Conservation (phyloP, 2,888 invertebrate genomes). For the Allacma fusca region DNA sequence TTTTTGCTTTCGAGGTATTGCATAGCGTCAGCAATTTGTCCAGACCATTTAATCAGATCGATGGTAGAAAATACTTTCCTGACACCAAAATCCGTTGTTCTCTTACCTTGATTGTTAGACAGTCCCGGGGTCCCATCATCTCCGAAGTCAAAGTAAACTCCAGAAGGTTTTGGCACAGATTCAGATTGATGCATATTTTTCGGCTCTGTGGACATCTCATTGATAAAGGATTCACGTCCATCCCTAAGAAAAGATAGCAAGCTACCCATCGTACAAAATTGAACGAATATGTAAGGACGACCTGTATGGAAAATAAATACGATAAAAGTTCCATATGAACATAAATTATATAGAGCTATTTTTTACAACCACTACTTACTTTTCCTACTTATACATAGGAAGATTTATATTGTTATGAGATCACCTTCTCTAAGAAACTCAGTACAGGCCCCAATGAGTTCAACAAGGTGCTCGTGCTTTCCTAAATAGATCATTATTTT, state of each 20-base stretch:
- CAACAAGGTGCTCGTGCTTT: conserved; percentile 1
- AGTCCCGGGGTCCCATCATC: not conserved
- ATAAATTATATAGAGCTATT: too few relatives aligned
- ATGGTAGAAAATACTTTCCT: too few relatives aligned
- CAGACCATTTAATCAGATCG: conserved; percentile 88
- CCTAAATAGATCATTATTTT: conserved; percentile 32
- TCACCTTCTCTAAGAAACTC: conserved; percentile 6
- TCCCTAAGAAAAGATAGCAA: not conserved
- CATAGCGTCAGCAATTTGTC: conserved; percentile 94
- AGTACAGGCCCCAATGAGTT: conserved; percentile 20
- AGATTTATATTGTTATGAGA: too few relatives aligned
- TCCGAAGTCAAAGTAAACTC: not conserved
- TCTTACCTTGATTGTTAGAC: not conserved
- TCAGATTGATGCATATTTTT: not conserved
- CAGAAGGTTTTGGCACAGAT: too few relatives aligned
- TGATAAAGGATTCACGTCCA: not conserved
- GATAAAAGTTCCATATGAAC: too few relatives aligned
- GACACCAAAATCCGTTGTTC: conserved; percentile 70
- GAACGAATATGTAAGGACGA: conserved; percentile 16
- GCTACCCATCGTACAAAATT: conserved; percentile 13
- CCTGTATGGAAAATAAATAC: too few relatives aligned
- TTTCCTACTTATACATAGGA: too few relatives aligned
- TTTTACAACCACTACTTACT: too few relatives aligned
- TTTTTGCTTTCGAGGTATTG: conserved; percentile 89
- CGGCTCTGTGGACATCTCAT: not conserved